Evolutionary conservation across 30 jellyfish, hydroid and myxozoan genomes (phyloP).

Genomic region (Aurelia sp.): DNA sequence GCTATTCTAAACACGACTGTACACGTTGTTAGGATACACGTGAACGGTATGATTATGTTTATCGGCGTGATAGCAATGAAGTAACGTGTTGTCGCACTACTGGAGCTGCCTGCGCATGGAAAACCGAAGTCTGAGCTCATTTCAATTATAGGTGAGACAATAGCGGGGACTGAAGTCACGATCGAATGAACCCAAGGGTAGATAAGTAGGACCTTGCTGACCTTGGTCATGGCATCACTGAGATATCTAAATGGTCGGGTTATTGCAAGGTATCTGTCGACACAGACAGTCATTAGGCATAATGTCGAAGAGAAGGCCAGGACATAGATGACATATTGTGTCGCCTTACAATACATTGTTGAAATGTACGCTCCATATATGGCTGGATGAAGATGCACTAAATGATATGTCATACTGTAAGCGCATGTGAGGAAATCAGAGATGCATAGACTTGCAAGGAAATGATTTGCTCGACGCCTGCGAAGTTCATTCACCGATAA

Average conservation of each 20-base stretch:
- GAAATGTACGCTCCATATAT: slow-evolving; percentile 7
- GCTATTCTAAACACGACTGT: slow-evolving; percentile 64
- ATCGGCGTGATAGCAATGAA: slow-evolving; percentile 23
- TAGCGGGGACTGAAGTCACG: slow-evolving; percentile 45
- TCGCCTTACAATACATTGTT: slow-evolving; percentile 29
- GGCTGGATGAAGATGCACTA: slow-evolving; percentile 60
- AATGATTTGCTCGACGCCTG: slow-evolving; percentile 49
- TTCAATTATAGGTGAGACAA: background rate
- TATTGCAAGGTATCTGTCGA: slow-evolving; percentile 69
- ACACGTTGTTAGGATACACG: slow-evolving; percentile 48
- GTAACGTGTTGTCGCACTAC: slow-evolving; percentile 5
- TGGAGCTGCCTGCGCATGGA: slow-evolving; percentile 50
- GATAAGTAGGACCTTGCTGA: slow-evolving; percentile 19
- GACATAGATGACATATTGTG: slow-evolving; percentile 67
- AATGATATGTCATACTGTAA: slow-evolving; percentile 69
- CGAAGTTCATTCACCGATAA: slow-evolving; percentile 35
- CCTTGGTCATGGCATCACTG: slow-evolving; percentile 2
- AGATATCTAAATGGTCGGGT: slow-evolving; percentile 49
- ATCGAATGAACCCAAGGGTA: slow-evolving; percentile 74
- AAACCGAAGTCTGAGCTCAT: slow-evolving; percentile 39
- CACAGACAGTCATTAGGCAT: slow-evolving; percentile 65
- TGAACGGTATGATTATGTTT: slow-evolving; percentile 45
- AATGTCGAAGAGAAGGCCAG: slow-evolving; percentile 62
- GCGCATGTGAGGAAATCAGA: slow-evolving; percentile 71
- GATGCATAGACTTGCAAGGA: slow-evolving; percentile 42